These are phyloP conservation scores for Lagopus leucura DNA, from an alignment of 2,113 vertebrate genomes.

Conservation along the genomic window DNA sequence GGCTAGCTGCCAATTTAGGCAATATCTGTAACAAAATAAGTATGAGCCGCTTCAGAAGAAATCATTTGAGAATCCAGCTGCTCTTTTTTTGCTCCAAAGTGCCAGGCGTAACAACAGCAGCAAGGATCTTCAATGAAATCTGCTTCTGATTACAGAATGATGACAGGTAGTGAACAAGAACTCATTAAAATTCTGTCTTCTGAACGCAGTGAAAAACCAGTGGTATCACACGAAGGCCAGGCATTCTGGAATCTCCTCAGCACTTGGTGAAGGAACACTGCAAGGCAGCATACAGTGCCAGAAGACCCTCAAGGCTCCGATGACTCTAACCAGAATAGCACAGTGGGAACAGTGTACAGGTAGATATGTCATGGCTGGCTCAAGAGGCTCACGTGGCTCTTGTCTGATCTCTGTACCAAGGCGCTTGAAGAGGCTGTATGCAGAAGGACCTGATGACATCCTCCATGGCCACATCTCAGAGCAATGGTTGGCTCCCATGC, in stretches of 20 bases:
- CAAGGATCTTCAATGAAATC: neutral
- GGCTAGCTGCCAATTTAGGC: neutral
- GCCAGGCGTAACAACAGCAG: neutral
- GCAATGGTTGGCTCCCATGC: neutral
- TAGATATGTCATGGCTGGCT: neutral
- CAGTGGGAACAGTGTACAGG: rapidly evolving
- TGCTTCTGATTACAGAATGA: neutral
- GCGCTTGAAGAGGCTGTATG: neutral
- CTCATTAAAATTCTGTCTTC: neutral
- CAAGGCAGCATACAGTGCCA: neutral
- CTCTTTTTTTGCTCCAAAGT: neutral
- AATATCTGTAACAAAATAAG: neutral
- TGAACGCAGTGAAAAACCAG: neutral
- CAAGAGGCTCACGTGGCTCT: rapidly evolving
- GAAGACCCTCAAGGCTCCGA: neutral
- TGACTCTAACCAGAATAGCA: neutral
- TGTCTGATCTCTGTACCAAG: neutral
- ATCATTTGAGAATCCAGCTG: neutral
- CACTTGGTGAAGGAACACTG: neutral
- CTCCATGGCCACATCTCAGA: neutral
- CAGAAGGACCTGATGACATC: neutral
- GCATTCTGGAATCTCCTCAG: neutral
- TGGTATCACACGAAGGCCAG: rapidly evolving
- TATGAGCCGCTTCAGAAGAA: constrained; percentile 1
- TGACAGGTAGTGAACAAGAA: neutral